Evolutionary conservation across 2,113 vertebrate genomes (phyloP), one percentile per base, ranked within the genome.

Genomic region (Eptesicus fuscus): DNA sequence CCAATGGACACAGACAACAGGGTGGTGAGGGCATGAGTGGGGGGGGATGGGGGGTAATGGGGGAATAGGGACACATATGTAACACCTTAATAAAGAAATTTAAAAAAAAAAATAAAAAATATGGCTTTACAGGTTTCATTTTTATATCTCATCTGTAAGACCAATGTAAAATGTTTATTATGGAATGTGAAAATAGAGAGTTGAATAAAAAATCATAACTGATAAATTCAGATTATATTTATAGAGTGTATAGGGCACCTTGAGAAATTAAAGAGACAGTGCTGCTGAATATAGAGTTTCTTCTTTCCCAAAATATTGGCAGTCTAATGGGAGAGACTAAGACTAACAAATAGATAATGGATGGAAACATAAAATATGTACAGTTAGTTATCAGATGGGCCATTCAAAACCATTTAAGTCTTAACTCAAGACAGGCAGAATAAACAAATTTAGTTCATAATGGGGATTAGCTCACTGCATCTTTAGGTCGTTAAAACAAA

Each of bases 121-220:
- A 87, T 59, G 25, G 20, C 20, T 76, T 89, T 88, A 74, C 59
- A 80, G 77, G 4, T 93, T 95, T 80, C 4, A 22, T 89, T 91
- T 90, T 74, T 93, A 67, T 89, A 70, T 17, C 14, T 83, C n/a
- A 74, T 65, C 37, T 88, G 8, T 88, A 90, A 93, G 90, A 28
- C 5, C 69, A 88, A 30, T 65, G 2, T 53, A 76, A 92, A 85
- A 42, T 77, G 1, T 84, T 88, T 85, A 91, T 79, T 90, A 44
- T 88, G 30, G 16, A 80, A 91, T 80, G 5, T 90, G 23, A 95
- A 91, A 89, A 90, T 89, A 95, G 17, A 67, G 10, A 92, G 10
- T 95, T 20, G 22, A 89, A 89, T 70, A 63, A 91, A 92, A 85
- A 93, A 83, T 88, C 44, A 32, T 77, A 84, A 65, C 18, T 84